Evolutionary conservation across 2,888 invertebrate genomes (phyloP).

Genomic region (Eupithecia subfuscata): DNA sequence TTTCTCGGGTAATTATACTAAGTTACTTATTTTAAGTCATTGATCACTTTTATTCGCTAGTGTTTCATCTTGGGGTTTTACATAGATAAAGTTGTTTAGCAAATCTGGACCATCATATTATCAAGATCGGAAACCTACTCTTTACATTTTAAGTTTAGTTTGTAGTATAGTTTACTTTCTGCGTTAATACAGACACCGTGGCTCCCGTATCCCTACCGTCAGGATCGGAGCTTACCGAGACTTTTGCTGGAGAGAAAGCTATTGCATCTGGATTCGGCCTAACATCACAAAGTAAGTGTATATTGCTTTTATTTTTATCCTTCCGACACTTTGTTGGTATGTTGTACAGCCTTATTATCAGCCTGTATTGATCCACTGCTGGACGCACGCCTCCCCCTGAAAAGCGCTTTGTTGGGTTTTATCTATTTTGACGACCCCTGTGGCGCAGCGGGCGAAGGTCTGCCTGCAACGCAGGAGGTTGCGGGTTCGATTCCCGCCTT

Average conservation of each 20-base stretch:
- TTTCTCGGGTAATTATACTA: slow-evolving; percentile 4
- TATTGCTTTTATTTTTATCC: neutral
- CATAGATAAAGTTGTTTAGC: neutral
- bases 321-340: neutral
- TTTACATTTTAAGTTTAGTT: neutral
- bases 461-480: too few relatives aligned
- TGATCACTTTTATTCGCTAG: neutral
- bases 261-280: slow-evolving; percentile 55
- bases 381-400: too few relatives aligned
- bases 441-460: too few relatives aligned
- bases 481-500: too few relatives aligned
- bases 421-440: too few relatives aligned
- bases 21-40: neutral
- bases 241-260: slow-evolving; percentile 46
- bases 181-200: slow-evolving; percentile 44
- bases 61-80: neutral
- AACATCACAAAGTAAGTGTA: slow-evolving; percentile 22
- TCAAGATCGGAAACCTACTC: neutral
- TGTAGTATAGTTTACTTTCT: neutral
- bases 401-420: too few relatives aligned
- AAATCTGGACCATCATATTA: neutral
- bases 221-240: slow-evolving; percentile 44
- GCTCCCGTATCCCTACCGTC: slow-evolving; percentile 51
- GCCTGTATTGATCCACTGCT: too few relatives aligned
- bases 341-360: neutral